Conservation (phyloP, 1,140 invertebrate genomes). For the Trichogramma pretiosum region DNA sequence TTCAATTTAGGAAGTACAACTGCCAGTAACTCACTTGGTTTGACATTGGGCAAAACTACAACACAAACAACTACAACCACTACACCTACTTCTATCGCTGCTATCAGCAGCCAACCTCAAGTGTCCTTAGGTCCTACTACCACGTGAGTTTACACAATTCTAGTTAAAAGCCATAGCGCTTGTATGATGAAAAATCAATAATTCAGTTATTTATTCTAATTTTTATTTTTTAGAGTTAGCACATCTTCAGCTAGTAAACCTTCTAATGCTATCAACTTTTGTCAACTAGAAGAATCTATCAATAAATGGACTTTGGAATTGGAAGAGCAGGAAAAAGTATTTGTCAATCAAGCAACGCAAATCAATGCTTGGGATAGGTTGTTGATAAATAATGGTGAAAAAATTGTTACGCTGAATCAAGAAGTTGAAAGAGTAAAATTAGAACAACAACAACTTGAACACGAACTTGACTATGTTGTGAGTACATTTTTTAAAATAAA, state of each 20-base stretch:
- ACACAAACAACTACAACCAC: slow-evolving; percentile 23
- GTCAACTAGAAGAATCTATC: slow-evolving; percentile 83
- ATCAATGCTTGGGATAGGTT: slow-evolving; percentile 91
- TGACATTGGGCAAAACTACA: slow-evolving; percentile 24
- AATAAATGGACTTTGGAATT: slow-evolving; percentile 94
- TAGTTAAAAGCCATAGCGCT: slow-evolving; percentile 12
- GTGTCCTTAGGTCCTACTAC: slow-evolving; percentile 39
- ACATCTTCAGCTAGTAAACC: slow-evolving; percentile 38
- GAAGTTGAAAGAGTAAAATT: slow-evolving; percentile 77
- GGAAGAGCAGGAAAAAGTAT: slow-evolving; percentile 87
- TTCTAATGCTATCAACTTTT: slow-evolving; percentile 63
- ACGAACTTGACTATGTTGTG: slow-evolving; percentile 89
- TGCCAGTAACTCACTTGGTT: slow-evolving; percentile 20
- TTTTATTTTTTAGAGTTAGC: slow-evolving; percentile 36
- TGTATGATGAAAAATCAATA: not conserved
- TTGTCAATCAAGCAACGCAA: slow-evolving; percentile 88
- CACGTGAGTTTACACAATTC: slow-evolving; percentile 46
- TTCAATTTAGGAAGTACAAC: slow-evolving; percentile 21
- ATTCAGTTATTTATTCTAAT: slow-evolving; percentile 6
- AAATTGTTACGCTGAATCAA: slow-evolving; percentile 79
- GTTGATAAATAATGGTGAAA: slow-evolving; percentile 83
- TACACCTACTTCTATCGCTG: slow-evolving; percentile 33
- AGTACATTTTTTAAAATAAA: slow-evolving; percentile 8
- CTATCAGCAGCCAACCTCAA: slow-evolving; percentile 38
- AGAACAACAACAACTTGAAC: slow-evolving; percentile 82